phyloP scores from a whole-genome alignment of 2,113 vertebrate species.

The Speoplatyrhinus poulsoni region DNA sequence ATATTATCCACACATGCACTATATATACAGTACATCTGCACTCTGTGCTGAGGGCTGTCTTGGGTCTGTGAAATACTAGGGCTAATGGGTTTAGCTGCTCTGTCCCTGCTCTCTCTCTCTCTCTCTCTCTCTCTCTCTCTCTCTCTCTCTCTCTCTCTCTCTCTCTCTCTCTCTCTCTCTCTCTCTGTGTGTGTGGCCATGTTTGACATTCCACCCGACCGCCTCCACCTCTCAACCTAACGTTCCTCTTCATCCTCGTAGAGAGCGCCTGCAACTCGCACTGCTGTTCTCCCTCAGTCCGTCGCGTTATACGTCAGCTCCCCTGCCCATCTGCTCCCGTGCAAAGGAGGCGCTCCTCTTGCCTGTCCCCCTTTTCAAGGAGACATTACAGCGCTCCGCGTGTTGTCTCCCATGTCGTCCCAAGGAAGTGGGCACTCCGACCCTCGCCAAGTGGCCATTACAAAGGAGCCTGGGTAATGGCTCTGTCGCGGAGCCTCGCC shows the following conservation, averaged over 20 bases:
- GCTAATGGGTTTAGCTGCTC: constrained; percentile 61
- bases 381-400: not conserved
- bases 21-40: constrained; percentile 10
- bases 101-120: constrained; percentile 31
- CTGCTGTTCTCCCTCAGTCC: constrained; percentile 2
- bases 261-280: constrained; percentile 22
- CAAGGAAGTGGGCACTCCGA: not conserved
- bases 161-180: not conserved
- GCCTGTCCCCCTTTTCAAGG: not conserved
- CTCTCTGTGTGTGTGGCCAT: not conserved
- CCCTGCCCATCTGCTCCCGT: not conserved
- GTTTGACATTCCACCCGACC: not conserved
- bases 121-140: not conserved
- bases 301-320: constrained; percentile 1
- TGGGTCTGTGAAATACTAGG: constrained; percentile 40
- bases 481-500: constrained; percentile 4
- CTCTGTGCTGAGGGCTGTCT: constrained; percentile 14
- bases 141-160: not conserved
- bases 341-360: constrained; percentile 22
- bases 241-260: not conserved
- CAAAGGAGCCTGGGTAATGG: not conserved
- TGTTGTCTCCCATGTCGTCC: constrained; percentile 19
- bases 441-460: not conserved
- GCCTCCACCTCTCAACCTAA: not conserved
- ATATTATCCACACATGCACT: constrained; percentile 13